Evolutionary conservation across 1,140 invertebrate species (phyloP).

Genomic region (Cryptotermes secundus): DNA sequence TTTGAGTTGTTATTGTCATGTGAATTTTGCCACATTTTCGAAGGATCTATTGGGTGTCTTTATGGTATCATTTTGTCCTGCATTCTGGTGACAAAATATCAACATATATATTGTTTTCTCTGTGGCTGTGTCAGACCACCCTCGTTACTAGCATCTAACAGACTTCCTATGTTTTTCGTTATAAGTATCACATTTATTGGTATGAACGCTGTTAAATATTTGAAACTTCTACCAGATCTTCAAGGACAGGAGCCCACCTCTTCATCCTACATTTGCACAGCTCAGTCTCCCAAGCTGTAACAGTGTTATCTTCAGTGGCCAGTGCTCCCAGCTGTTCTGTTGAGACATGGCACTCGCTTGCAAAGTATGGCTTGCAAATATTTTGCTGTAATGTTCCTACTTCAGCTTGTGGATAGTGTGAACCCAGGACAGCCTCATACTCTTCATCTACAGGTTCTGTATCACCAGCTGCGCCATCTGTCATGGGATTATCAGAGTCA

Average conservation of each 20-base stretch:
- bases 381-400: background rate
- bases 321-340: slow-evolving; percentile 30
- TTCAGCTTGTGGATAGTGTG: background rate
- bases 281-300: slow-evolving; percentile 45
- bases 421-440: background rate
- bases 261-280: slow-evolving; percentile 42
- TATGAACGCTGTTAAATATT: too few species aligned
- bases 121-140: too few species aligned
- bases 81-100: too few species aligned
- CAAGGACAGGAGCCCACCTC: background rate
- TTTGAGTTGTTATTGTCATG: too few species aligned
- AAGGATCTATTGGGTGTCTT: too few species aligned
- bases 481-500: background rate
- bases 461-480: background rate
- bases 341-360: slow-evolving; percentile 27
- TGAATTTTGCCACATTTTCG: too few species aligned
- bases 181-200: too few species aligned
- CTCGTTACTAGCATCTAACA: too few species aligned
- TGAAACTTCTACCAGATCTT: too few species aligned
- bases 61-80: too few species aligned
- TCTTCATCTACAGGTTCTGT: background rate
- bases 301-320: slow-evolving; percentile 35
- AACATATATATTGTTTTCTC: too few species aligned
- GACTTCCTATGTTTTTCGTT: too few species aligned
- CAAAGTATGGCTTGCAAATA: slow-evolving; percentile 24